Evolutionary conservation across 2,888 invertebrate species (phyloP), one percentile per base, ranked within the genome.

Genomic region (Phymatocera aterrima): DNA sequence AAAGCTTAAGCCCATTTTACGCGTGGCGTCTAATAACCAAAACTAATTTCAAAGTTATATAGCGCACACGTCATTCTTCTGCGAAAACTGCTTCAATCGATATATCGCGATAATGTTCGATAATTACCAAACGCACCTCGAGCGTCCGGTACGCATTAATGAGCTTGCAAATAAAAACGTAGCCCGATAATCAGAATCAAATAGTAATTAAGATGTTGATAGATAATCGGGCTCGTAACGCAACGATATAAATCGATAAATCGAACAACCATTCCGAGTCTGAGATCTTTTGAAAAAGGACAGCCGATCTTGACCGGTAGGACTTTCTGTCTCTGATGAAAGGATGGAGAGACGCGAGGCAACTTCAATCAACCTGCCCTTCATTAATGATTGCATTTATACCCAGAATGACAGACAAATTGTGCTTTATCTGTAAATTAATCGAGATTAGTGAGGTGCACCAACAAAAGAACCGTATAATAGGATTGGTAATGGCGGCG

Each of bases 281-380:
- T 57, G 57, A n/a, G n/a, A 60, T 75, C 60, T 48, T 75, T 8
- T 12, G 24, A 57, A 37, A 40, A 37, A 60, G 12, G 37, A 28
- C 68, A 51, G 12, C 51, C 18, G 8, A 34, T 15, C 34, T 31
- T 37, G 34, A 18, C 3, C 21, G 40, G 21, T 48, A n/a, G 28
- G 21, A 54, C 15, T 37, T 75, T 40, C 43, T 75, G 43, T 21
- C 54, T 60, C 75, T 34, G 75, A 57, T 40, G 75, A 75, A 60
- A 60, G n/a, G n/a, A n/a, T n/a, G n/a, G n/a, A n/a, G n/a, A n/a
- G 57, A 75, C 75, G 40, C 40, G 83, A 83, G 83, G 83, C 81
- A 83, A 85, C 85, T 86, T 87, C 85, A 85, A 88, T 88, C 85
- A 54, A 84, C 83, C 83, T 83, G 81, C 77, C 77, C 82, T 85